These are phyloP conservation scores for Scaeva pyrastri DNA, from an alignment of 2,888 invertebrate species.

Conservation along the genomic window DNA sequence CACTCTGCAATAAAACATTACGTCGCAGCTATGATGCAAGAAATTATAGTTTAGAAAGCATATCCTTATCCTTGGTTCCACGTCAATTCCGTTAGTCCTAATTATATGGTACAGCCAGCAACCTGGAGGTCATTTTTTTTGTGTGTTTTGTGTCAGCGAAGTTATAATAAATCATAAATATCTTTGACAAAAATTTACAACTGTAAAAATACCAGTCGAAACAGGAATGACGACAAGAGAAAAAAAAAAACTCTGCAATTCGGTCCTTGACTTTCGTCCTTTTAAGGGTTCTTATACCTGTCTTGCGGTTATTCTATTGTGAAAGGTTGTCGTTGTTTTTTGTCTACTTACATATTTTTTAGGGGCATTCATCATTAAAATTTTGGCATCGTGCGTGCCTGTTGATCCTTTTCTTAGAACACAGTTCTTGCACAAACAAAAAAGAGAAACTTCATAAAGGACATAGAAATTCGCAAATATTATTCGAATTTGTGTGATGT, in stretches of 20 bases:
- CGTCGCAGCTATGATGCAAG: slow-evolving; percentile 34
- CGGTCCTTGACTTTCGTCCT: slow-evolving; percentile 68
- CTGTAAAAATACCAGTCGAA: slow-evolving; percentile 58
- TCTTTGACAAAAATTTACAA: slow-evolving; percentile 59
- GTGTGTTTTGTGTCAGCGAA: slow-evolving; percentile 46
- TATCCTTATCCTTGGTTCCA: slow-evolving; percentile 52
- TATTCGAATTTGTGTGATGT: neutral
- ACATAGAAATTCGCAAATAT: slow-evolving; percentile 20
- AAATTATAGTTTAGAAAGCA: slow-evolving; percentile 29
- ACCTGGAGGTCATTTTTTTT: slow-evolving; percentile 13
- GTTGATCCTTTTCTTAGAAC: slow-evolving; percentile 58
- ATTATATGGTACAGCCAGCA: slow-evolving; percentile 17
- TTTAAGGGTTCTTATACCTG: slow-evolving; percentile 55
- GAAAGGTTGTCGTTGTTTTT: slow-evolving; percentile 27
- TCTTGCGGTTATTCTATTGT: slow-evolving; percentile 53
- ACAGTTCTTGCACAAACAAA: slow-evolving; percentile 49
- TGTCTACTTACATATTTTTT: slow-evolving; percentile 42
- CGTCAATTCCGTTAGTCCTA: slow-evolving; percentile 41
- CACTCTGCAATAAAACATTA: slow-evolving; percentile 24
- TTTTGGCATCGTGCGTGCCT: slow-evolving; percentile 54
- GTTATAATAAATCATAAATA: slow-evolving; percentile 68
- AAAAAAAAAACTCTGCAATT: slow-evolving; percentile 49
- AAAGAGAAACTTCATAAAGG: slow-evolving; percentile 42
- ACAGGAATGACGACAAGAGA: slow-evolving; percentile 12
- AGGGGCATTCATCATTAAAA: slow-evolving; percentile 65